Percentiles rank a stretch among this genome's conserved stretches.
phyloP scores from a whole-genome alignment of 1,140 invertebrate species.

The Aphaenogaster floridana region DNA sequence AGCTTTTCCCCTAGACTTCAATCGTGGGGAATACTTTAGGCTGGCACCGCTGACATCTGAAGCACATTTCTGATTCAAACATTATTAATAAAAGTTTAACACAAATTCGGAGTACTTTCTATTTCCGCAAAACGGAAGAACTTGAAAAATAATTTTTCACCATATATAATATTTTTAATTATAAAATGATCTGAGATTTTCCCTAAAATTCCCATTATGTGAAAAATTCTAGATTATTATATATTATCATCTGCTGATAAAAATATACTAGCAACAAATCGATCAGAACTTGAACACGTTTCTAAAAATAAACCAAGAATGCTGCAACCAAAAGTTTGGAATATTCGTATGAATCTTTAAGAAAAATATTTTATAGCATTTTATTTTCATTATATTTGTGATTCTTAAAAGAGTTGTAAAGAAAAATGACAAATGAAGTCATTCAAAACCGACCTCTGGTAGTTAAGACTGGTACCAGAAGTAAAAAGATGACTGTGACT shows the following conservation, averaged over 20 bases:
- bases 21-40: neutral
- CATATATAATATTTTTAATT: neutral
- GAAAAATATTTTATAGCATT: neutral
- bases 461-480: neutral
- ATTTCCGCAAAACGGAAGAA: too few relatives aligned
- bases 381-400: neutral
- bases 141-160: neutral
- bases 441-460: conserved; percentile 2
- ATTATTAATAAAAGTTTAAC: neutral
- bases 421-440: neutral
- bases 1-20: conserved; percentile 31
- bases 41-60: neutral
- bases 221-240: neutral
- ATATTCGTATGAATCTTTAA: too few relatives aligned
- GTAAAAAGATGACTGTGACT: neutral
- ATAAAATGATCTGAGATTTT: neutral
- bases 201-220: neutral
- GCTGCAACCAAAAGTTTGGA: neutral
- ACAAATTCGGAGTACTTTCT: neutral
- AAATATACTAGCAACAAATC: neutral
- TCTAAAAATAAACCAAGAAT: neutral
- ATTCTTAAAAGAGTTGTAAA: neutral
- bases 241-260: conserved; percentile 12
- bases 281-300: neutral
- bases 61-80: neutral